These are phyloP conservation scores for Bugulina stolonifera DNA, from an alignment of 2,888 invertebrate species.

Conservation along the genomic window DNA sequence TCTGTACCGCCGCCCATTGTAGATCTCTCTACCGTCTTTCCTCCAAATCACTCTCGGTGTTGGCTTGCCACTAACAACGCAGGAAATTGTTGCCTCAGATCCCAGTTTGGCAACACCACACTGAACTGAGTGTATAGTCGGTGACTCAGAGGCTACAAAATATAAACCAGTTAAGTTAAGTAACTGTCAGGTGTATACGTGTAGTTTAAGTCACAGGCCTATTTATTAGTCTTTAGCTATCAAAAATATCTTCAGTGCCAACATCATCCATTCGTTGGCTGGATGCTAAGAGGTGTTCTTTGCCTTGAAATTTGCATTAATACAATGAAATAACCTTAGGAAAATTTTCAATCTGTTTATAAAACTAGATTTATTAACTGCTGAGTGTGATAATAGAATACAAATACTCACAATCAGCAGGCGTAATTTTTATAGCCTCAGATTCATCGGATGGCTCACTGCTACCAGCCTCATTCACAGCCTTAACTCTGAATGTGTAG, in stretches of 20 bases:
- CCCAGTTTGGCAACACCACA: not conserved
- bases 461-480: slow-evolving; percentile 18
- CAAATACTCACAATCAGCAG: slow-evolving; percentile 11
- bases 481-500: slow-evolving; percentile 23
- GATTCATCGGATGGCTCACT: slow-evolving; percentile 16
- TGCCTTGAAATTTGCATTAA: too few relatives aligned
- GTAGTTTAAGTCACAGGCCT: too few relatives aligned
- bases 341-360: too few relatives aligned
- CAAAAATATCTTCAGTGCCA: too few relatives aligned
- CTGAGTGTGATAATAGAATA: too few relatives aligned
- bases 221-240: too few relatives aligned
- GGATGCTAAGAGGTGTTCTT: too few relatives aligned
- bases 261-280: too few relatives aligned
- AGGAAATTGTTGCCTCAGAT: not conserved
- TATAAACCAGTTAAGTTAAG: too few relatives aligned
- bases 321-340: too few relatives aligned
- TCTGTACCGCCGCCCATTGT: slow-evolving; percentile 42
- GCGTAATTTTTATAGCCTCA: slow-evolving; percentile 10
- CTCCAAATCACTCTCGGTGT: slow-evolving; percentile 34
- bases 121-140: not conserved
- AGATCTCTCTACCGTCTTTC: slow-evolving; percentile 45
- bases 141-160: slow-evolving; percentile 17
- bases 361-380: too few relatives aligned
- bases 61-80: not conserved
- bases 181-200: too few relatives aligned